Percentiles rank a stretch among this genome's conserved stretches.
Evolutionary conservation across 1,140 invertebrate species (phyloP).

Genomic region (Cephus cinctus): DNA sequence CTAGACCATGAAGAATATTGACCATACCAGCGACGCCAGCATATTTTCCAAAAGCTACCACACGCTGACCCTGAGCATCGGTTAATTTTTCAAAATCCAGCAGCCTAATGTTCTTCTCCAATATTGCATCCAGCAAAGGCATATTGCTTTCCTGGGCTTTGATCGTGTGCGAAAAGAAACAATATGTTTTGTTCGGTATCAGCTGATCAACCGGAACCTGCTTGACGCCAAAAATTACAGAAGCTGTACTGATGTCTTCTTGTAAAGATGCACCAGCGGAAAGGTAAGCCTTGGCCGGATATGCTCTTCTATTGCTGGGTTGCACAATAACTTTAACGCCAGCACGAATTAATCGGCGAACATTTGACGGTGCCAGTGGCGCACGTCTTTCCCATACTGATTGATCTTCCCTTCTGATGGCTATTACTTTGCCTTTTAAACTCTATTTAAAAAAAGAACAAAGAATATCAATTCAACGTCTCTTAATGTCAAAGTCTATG

Average conservation of each 20-base stretch:
- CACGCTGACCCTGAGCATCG: constrained; percentile 82
- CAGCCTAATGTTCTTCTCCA: constrained; percentile 95
- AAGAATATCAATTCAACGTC: no score
- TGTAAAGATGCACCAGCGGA: constrained; percentile 81
- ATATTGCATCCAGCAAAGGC: constrained; percentile 92
- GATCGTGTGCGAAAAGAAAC: constrained; percentile 98
- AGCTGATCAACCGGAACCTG: constrained; percentile 93
- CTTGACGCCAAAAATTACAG: constrained; percentile 96
- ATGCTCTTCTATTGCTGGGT: constrained; percentile 95
- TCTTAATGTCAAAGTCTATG: no score
- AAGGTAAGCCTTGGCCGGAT: constrained; percentile 83
- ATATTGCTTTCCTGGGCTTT: constrained; percentile 99
- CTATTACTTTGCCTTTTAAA: constrained; percentile 66
- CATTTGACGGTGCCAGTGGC: constrained; percentile 89
- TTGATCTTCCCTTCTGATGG: constrained; percentile 89
- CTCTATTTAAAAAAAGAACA: no score
- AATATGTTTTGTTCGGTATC: constrained; percentile 95
- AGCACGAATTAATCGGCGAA: constrained; percentile 79
- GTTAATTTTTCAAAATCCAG: constrained; percentile 98
- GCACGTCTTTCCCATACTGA: constrained; percentile 98
- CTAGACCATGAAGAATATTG: constrained; percentile 96
- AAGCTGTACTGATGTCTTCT: constrained; percentile 95
- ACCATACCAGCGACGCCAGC: constrained; percentile 98
- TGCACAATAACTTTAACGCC: constrained; percentile 96
- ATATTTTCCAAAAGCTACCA: constrained; percentile 99